Base-by-base conservation (phyloP, 1,140 invertebrate genomes). In the Zaprionus camerounensis region DNA sequence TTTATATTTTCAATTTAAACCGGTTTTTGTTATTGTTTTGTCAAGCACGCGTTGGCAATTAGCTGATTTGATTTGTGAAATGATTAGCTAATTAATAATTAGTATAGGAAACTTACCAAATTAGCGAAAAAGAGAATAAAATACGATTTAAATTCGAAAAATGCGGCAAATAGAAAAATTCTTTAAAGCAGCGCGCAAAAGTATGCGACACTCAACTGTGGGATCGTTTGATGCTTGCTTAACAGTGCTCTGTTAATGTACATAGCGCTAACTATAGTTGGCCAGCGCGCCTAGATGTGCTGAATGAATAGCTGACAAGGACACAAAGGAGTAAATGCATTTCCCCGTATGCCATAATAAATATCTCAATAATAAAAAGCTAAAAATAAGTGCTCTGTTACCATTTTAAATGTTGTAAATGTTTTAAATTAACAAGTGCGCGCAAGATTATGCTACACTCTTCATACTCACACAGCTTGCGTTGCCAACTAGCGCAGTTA, bases 371-470 rank as follows among this genome's bases (percentile, higher is more conserved):
- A 26, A 26, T 26, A 26, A 1, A 26, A 26, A 0, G 24, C 0
- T 26, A 0, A 26, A 26, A 26, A 24, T n/a, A 26, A 34, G 9
- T 1, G 28, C 31, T 31, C 31, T 34, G 31, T 34, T 34, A 3
- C 3, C 9, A 3, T 34, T 34, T 11, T 3, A 34, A 34, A 11
- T 3, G 31, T 6, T 34, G 9, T 20, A 34, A 34, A 34, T 34
- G 0, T 34, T 11, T 3, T 34, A 34, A 34, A 11, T 34, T 34
- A 34, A 31, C 0, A 31, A 31, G 9, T 17, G 28, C 55, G 64
- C 76, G 26, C 1, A 38, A 69, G 65, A 75, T 46, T 62, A 80
- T 46, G 34, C 71, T n/a, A 31, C n/a, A n/a, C 0, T 55, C 55
- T 31, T 11, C 12, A n/a, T 2, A 64, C 66, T 9, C 5, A 20